Percentiles rank a stretch among this genome's conserved stretches.
Conservation (phyloP, 1,140 invertebrate species). For the Nephotettix cincticeps region DNA sequence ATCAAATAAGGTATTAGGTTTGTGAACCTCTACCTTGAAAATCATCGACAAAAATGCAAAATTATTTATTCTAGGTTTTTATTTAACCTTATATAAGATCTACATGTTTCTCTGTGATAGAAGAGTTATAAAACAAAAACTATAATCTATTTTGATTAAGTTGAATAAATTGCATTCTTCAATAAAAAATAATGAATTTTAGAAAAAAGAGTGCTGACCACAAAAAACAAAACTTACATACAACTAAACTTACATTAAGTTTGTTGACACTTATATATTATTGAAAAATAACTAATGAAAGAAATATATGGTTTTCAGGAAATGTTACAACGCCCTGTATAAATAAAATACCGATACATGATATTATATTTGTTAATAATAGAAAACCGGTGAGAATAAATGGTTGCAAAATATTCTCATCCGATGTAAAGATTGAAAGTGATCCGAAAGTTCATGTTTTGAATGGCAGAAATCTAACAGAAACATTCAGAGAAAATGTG, state of each 20-base stretch:
- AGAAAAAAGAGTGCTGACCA: too few relatives aligned
- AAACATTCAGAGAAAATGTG: neutral
- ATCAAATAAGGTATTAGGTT: too few relatives aligned
- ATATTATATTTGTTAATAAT: neutral
- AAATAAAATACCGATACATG: neutral
- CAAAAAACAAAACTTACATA: neutral
- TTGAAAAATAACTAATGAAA: neutral
- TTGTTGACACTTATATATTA: neutral
- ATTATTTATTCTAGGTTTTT: too few relatives aligned
- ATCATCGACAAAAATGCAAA: too few relatives aligned
- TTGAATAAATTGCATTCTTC: too few relatives aligned
- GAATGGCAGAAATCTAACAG: neutral
- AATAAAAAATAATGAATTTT: too few relatives aligned
- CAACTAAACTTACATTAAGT: too few relatives aligned
- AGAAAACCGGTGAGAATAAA: neutral
- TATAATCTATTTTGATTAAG: neutral
- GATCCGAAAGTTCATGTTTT: neutral
- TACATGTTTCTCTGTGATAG: too few relatives aligned
- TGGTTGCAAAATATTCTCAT: neutral
- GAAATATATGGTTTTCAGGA: neutral
- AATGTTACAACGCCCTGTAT: neutral
- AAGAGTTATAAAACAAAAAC: too few relatives aligned
- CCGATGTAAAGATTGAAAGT: neutral
- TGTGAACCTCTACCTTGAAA: too few relatives aligned
- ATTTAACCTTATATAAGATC: too few relatives aligned